A percentile compares a stretch with the other conserved stretches of the same genome.
phyloP scores from a whole-genome alignment of 2,888 invertebrate genomes.

The Margaritifera margaritifera region DNA sequence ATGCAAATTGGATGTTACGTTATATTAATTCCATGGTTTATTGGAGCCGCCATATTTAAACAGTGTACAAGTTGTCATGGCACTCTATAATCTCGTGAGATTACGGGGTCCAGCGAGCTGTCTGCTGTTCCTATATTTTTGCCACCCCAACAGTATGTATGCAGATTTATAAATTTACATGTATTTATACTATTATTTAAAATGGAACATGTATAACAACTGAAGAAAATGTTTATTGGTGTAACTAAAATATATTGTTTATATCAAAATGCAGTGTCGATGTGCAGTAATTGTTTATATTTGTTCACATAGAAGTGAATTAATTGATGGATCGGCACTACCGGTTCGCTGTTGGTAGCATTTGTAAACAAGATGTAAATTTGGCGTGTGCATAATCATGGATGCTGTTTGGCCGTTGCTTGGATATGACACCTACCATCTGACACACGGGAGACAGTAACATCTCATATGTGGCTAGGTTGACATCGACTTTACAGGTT shows the following conservation, averaged over 20 bases:
- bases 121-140: conserved; percentile 9
- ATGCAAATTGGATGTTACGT: no score
- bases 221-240: no score
- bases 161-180: no score
- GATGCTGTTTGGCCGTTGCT: conserved; percentile 10
- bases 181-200: no score
- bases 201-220: no score
- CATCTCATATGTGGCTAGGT: conserved; percentile 17
- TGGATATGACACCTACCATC: conserved; percentile 2
- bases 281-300: no score
- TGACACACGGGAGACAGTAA: conserved; percentile 1
- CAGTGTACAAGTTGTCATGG: conserved; percentile 47
- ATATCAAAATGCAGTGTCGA: no score
- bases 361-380: conserved; percentile 33
- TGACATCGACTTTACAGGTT: not conserved
- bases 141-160: not conserved
- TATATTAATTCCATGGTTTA: not conserved
- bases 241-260: no score
- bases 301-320: conserved; percentile 7
- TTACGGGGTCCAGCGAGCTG: conserved; percentile 6
- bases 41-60: conserved; percentile 40
- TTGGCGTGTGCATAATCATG: conserved; percentile 14
- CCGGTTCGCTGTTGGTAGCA: conserved; percentile 40
- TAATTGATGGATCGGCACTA: conserved; percentile 16
- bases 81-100: conserved; percentile 35